Percentiles rank a stretch among this genome's conserved stretches.
Conservation (phyloP, 2,888 invertebrate genomes). For the Apoda limacodes region DNA sequence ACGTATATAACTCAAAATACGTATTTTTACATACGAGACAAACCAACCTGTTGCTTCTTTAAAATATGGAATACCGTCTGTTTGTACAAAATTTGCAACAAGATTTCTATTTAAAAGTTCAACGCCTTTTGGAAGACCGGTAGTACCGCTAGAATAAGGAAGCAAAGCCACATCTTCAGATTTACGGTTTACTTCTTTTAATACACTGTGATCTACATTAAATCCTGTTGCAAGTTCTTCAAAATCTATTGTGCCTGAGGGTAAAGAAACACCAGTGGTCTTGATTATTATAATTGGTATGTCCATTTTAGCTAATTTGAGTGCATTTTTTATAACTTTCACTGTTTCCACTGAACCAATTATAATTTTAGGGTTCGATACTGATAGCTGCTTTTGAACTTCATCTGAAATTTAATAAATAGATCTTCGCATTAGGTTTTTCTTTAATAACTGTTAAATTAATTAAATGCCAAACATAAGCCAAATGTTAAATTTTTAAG, state of each 20-base stretch:
- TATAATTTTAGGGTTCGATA: constrained; percentile 71
- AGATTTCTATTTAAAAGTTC: constrained; percentile 71
- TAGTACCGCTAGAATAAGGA: constrained; percentile 88
- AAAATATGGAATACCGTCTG: constrained; percentile 31
- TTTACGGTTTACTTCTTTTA: constrained; percentile 41
- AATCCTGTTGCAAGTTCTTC: constrained; percentile 62
- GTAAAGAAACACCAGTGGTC: constrained; percentile 29
- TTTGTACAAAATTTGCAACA: constrained; percentile 48
- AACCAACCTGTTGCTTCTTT: constrained; percentile 41
- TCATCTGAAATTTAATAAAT: constrained; percentile 73
- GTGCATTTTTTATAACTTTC: constrained; percentile 49
- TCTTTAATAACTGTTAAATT: too few relatives aligned
- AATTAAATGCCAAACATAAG: too few relatives aligned
- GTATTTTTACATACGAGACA: neutral
- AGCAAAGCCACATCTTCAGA: constrained; percentile 72
- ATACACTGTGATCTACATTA: constrained; percentile 52
- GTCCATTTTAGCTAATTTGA: constrained; percentile 44
- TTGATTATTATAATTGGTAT: constrained; percentile 58
- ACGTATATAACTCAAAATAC: neutral
- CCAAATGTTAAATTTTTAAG: too few relatives aligned
- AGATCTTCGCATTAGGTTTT: too few relatives aligned
- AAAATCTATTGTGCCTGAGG: constrained; percentile 69
- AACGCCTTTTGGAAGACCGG: constrained; percentile 83
- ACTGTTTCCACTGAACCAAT: constrained; percentile 69
- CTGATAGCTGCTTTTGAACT: constrained; percentile 72